A percentile compares a stretch with the other conserved stretches of the same genome.
Evolutionary conservation across 2,113 vertebrate species (phyloP).

Genomic region (Burhinus oedicnemus): DNA sequence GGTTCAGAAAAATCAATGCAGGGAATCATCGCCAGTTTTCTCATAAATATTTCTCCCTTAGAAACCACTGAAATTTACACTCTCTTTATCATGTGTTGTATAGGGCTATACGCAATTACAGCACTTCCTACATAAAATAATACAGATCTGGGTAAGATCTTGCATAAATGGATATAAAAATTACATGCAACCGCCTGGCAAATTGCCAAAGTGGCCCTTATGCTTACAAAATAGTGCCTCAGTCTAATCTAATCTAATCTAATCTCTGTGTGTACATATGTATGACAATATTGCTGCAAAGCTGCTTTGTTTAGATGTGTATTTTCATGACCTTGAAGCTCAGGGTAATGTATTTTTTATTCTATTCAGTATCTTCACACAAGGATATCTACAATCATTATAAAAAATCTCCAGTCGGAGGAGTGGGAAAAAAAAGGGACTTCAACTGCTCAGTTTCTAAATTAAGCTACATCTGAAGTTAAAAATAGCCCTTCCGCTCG

Average conservation of each 20-base stretch:
- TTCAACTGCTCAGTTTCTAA: constrained; percentile 85
- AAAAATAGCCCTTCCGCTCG: constrained; percentile 86
- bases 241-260: neutral
- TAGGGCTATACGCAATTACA: neutral
- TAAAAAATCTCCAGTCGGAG: constrained; percentile 72
- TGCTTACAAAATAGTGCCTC: neutral
- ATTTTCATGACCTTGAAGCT: constrained; percentile 51
- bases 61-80: constrained; percentile 35
- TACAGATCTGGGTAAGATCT: neutral
- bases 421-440: constrained; percentile 70
- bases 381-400: constrained; percentile 55
- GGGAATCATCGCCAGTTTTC: constrained; percentile 29
- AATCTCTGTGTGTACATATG: neutral
- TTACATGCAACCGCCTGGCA: neutral
- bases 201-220: neutral
- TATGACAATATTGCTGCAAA: neutral
- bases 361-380: constrained; percentile 36
- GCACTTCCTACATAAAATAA: constrained; percentile 7
- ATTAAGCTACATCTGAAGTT: constrained; percentile 85
- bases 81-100: neutral
- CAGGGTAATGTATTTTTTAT: constrained; percentile 46
- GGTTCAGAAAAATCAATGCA: constrained; percentile 41
- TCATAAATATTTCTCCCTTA: constrained; percentile 46
- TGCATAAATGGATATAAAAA: neutral
- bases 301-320: constrained; percentile 4